Evolutionary conservation across 2,113 vertebrate species (phyloP).

Genomic region (Sphaerodactylus townsendi): DNA sequence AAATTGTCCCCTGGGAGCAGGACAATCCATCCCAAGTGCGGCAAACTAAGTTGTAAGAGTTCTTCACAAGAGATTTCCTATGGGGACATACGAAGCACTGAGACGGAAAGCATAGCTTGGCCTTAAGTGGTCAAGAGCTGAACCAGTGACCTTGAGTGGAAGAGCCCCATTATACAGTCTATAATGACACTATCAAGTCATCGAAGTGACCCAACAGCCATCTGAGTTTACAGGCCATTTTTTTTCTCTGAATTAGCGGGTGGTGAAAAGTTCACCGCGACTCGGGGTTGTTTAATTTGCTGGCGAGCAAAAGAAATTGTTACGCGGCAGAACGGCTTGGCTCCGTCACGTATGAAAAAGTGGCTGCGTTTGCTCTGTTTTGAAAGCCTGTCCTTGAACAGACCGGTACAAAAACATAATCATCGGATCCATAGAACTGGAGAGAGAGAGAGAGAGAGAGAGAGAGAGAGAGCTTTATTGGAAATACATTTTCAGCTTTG

Average conservation of each 20-base stretch:
- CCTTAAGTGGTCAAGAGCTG: neutral
- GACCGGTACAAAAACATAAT: neutral
- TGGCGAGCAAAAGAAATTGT: neutral
- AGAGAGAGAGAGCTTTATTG: slow-evolving; percentile 11
- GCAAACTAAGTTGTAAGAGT: neutral
- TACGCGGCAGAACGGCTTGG: slow-evolving; percentile 14
- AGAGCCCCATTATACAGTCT: neutral
- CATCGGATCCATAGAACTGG: neutral
- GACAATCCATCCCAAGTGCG: neutral
- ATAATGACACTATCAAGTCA: neutral
- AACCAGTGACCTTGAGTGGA: slow-evolving; percentile 5
- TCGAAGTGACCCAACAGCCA: neutral
- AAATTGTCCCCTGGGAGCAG: neutral
- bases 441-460: neutral
- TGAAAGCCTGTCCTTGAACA: neutral
- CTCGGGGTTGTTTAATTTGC: slow-evolving; percentile 24
- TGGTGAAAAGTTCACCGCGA: slow-evolving; percentile 23
- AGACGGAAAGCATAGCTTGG: neutral
- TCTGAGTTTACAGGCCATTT: neutral
- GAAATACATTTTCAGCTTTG: slow-evolving; percentile 23
- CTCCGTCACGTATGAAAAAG: slow-evolving; percentile 28
- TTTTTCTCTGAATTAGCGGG: slow-evolving; percentile 23
- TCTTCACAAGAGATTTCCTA: neutral
- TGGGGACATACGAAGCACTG: slow-evolving; percentile 4
- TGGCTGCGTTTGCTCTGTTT: neutral